phyloP scores from a whole-genome alignment of 2,113 vertebrate genomes.

The Coturnix japonica region DNA sequence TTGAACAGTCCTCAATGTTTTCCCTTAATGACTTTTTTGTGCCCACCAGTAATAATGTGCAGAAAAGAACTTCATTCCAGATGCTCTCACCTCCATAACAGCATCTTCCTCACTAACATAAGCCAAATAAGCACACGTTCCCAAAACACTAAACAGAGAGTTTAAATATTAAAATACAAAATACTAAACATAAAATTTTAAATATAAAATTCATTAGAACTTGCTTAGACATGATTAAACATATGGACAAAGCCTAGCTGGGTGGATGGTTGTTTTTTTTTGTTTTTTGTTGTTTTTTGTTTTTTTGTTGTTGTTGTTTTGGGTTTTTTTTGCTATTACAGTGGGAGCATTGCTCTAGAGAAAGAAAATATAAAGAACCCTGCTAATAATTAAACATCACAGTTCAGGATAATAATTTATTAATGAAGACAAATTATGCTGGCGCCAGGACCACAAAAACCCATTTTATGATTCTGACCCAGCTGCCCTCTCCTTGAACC shows the following conservation, averaged over 20 bases:
- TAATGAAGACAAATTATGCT: conserved; percentile 2
- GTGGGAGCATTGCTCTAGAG: not conserved
- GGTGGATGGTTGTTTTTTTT: not conserved
- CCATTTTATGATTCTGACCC: not conserved
- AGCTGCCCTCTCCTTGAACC: not conserved
- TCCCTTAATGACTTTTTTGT: not conserved
- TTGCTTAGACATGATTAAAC: not conserved
- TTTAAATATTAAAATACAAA: no score
- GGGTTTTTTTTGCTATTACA: not conserved
- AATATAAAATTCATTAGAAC: not conserved
- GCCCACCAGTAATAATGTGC: not conserved
- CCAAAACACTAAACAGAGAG: not conserved
- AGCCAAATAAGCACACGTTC: not conserved
- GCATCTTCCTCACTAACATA: rapidly evolving
- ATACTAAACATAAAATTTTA: not conserved
- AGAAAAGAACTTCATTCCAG: not conserved
- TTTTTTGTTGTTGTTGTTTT: not conserved
- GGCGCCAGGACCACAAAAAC: not conserved
- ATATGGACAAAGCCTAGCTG: not conserved
- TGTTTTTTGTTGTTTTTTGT: not conserved
- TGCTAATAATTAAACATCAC: conserved; percentile 9
- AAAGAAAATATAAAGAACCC: not conserved
- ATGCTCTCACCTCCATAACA: not conserved
- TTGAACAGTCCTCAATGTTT: not conserved
- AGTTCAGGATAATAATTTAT: not conserved